Base-by-base conservation (phyloP, 2,888 invertebrate species). In the Seira ritae region DNA sequence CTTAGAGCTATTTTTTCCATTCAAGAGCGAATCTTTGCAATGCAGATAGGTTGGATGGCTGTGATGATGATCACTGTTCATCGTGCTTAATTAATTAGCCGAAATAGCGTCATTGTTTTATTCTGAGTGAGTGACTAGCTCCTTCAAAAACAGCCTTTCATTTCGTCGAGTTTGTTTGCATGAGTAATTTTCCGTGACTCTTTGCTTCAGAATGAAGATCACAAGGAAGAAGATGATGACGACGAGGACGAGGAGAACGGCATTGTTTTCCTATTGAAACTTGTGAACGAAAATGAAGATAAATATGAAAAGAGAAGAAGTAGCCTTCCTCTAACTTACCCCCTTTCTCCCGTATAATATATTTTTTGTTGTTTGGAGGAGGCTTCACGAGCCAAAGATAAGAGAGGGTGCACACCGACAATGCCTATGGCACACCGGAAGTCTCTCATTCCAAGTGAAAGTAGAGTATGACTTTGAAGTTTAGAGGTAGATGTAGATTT, bases 91-190 rank as follows among this genome's bases (percentile, higher is more conserved):
- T 84, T 84, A 84, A 84, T 84, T 84, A 79, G 83, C 42, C 79
- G 74, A 70, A 79, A 84, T 65, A 78, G 77, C 79, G 69, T 84
- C 83, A 78, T 84, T 84, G 83, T 84, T 79, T 78, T 79, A 77
- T 70, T 75, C 79, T 70, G 70, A 82, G 77, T 84, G 83, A 71
- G 78, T 84, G 70, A 65, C 62, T 20, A 8, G 12, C 19, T 20
- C 20, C 62, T 19, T 62, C 50, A 8, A 3, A 3, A 50, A 50
- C 8, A 62, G 20, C 62, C 62, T 62, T 62, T 62, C 62, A 62
- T 62, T n/a, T 20, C 19, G 4, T 60, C 15, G 77, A 67, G 65
- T 78, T 42, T 74, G 80, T 73, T 83, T 73, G 77, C 73, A 77
- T 77, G 82, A 83, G 66, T 84, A 79, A 82, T 82, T 82, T 82